Evolutionary conservation across 2,797 vertebrate species (phyloP).

Genomic region (Triplophysa yarkandensis): DNA sequence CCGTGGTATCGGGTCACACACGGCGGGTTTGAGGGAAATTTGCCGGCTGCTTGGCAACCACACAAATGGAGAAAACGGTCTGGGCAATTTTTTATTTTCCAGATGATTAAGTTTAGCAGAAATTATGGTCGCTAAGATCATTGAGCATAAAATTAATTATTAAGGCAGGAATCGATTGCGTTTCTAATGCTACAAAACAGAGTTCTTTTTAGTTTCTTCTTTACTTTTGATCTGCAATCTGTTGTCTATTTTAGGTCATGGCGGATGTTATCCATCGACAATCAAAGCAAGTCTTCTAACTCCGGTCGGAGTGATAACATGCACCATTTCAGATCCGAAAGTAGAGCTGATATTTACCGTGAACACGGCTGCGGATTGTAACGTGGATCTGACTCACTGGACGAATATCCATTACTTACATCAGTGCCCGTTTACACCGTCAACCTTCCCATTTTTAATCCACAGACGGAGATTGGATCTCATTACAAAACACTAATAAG

Average conservation of each 20-base stretch:
- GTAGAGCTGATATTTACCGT: conserved; percentile 33
- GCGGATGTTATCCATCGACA: conserved; percentile 12
- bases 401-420: background rate
- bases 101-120: conserved; percentile 74
- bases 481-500: background rate
- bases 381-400: too few species aligned
- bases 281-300: conserved; percentile 21
- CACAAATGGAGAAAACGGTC: conserved; percentile 69
- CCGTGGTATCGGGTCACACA: conserved; percentile 52
- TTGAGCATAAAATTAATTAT: conserved; percentile 75
- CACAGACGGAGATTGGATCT: background rate
- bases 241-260: conserved; percentile 48
- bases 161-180: conserved; percentile 63
- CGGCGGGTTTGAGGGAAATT: conserved; percentile 61
- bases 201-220: conserved; percentile 18
- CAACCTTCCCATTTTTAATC: background rate
- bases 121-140: conserved; percentile 72
- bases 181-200: conserved; percentile 53
- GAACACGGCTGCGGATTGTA: conserved; percentile 22
- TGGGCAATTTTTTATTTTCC: conserved; percentile 72
- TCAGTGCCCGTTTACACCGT: background rate
- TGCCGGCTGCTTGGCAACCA: conserved; percentile 72
- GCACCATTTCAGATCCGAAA: conserved; percentile 23
- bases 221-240: conserved; percentile 35
- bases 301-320: conserved; percentile 24